Base-by-base conservation (phyloP, 2,797 vertebrate species). In the Numenius phaeopus region DNA sequence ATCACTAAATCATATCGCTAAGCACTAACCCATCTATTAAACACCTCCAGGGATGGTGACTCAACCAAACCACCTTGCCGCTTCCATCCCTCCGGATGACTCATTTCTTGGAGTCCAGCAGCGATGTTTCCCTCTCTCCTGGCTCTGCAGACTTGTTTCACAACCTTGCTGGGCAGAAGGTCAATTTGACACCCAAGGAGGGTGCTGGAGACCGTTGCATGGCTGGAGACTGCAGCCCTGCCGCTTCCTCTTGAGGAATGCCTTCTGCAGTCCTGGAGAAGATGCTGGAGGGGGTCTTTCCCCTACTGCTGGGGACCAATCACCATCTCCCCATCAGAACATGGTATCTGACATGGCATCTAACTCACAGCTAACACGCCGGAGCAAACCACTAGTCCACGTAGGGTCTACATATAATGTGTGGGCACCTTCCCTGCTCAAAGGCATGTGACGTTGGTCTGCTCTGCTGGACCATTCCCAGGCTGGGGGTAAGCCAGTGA, bases 351-450 rank as follows among this genome's bases (percentile, higher is more conserved):
- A 67, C 26, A 3, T 9, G 57, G 18, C 47, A 5, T 59, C 46
- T 37, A 42, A 10, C 14, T 61, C 71, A 23, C 37, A 58, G 55
- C 67, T 67, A 65, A 13, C 32, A 16, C 11, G 57, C 34, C 37
- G 20, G 37, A 57, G 52, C 78, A 52, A 52, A 24, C 30, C 27
- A 3, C 3, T 5, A 26, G 50, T 57, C 65, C 54, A 18, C 7
- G 3, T 57, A 23, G 8, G 57, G 23, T 7, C n/a, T 37, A 14
- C 0, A 1, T 57, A 40, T 27, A 19, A n/a, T 1, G 0, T 29
- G 13, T 50, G 72, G 57, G 7, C 57, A 71, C 27, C 57, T 59
- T 66, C 52, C 40, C 57, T 50, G 65, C 57, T 18, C 3, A 2
- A 15, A 58, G 37, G 9, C 32, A 30, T 0, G 7, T 19, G 37